phyloP scores from a whole-genome alignment of 2,888 invertebrate genomes.

The Agrotis clavis region DNA sequence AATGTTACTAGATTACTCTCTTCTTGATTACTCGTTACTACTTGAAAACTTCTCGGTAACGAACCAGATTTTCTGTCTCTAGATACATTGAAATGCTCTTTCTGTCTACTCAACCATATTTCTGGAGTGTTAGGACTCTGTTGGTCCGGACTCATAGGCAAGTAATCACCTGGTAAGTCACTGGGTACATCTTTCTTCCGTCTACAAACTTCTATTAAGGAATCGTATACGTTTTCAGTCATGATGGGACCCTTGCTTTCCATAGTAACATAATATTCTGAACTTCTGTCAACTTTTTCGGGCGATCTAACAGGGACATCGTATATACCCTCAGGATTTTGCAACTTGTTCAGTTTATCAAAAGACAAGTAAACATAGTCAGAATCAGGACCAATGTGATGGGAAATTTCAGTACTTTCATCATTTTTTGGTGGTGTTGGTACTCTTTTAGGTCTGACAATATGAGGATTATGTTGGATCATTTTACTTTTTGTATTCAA shows the following conservation, averaged over 20 bases:
- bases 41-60: slow-evolving; percentile 94
- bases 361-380: slow-evolving; percentile 89
- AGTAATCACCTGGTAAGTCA: slow-evolving; percentile 79
- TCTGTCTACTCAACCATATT: slow-evolving; percentile 94
- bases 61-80: slow-evolving; percentile 94
- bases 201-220: slow-evolving; percentile 83
- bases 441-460: slow-evolving; percentile 79
- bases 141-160: slow-evolving; percentile 86
- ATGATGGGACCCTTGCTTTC: slow-evolving; percentile 75
- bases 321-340: slow-evolving; percentile 83
- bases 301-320: slow-evolving; percentile 85
- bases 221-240: slow-evolving; percentile 84
- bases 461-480: slow-evolving; percentile 78
- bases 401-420: slow-evolving; percentile 69
- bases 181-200: slow-evolving; percentile 80
- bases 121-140: slow-evolving; percentile 92
- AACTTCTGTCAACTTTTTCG: slow-evolving; percentile 74
- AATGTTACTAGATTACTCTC: slow-evolving; percentile 83
- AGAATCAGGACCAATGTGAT: slow-evolving; percentile 84
- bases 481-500: slow-evolving; percentile 80
- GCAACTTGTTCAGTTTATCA: slow-evolving; percentile 79
- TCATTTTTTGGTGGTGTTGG: slow-evolving; percentile 79
- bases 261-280: slow-evolving; percentile 84
- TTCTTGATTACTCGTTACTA: slow-evolving; percentile 90
- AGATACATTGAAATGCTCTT: slow-evolving; percentile 93